These are phyloP conservation scores for Sceloporus tristichus DNA, from an alignment of 2,113 vertebrate species.

Conservation along the genomic window DNA sequence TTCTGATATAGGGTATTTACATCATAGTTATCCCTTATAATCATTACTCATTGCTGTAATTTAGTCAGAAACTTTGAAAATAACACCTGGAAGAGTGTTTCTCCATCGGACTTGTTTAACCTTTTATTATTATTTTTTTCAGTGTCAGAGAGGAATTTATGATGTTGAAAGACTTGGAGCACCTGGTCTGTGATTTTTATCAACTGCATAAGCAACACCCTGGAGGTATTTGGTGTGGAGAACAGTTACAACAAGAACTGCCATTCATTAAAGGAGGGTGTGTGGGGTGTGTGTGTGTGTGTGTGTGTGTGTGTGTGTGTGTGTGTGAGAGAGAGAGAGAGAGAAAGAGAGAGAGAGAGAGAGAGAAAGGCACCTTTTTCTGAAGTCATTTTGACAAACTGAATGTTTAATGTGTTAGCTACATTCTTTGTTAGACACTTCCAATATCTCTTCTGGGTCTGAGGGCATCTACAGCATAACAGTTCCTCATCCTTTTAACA, in stretches of 20 bases:
- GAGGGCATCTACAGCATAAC: conserved; percentile 1
- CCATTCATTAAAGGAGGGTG: conserved; percentile 72
- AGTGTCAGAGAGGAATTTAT: conserved; percentile 88
- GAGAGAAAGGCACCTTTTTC: conserved; percentile 68
- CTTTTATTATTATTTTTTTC: conserved; percentile 62
- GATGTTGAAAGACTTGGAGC: conserved; percentile 87
- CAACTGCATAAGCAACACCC: conserved; percentile 81
- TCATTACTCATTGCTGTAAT: conserved; percentile 72
- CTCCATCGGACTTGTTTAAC: conserved; percentile 76
- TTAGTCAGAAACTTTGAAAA: conserved; percentile 78
- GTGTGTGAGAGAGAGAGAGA: background rate
- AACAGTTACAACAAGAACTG: conserved; percentile 65
- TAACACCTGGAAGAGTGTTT: conserved; percentile 78
- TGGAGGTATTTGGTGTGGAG: conserved; percentile 65
- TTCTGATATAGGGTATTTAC: conserved; percentile 74
- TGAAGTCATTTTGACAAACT: conserved; percentile 86
- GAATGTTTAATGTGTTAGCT: conserved; percentile 73
- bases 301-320: conserved; percentile 20
- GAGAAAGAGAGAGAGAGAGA: no score
- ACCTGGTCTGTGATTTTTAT: conserved; percentile 90
- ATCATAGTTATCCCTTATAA: conserved; percentile 78
- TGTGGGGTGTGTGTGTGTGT: background rate
- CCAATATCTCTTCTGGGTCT: conserved; percentile 30
- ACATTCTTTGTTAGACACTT: conserved; percentile 39
- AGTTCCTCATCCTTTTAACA: conserved; percentile 31